Base-by-base conservation (phyloP, 2,113 vertebrate species). In the Saccopteryx bilineata region DNA sequence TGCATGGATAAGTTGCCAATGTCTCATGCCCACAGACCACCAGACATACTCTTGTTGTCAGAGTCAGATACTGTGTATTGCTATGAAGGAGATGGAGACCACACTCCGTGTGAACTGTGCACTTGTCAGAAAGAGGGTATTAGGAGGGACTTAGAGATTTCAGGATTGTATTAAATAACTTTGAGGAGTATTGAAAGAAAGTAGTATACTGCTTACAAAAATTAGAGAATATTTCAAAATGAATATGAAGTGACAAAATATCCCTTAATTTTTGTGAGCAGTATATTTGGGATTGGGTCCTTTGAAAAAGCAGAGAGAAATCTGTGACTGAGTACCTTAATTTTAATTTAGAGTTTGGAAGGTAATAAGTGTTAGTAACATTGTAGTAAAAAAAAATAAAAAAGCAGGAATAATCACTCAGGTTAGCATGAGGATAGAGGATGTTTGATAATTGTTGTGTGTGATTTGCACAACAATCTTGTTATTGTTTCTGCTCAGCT, bases 391-490 rank as follows among this genome's bases (percentile, higher is more conserved):
- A 39, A 39, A 39, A 39, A 39, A 39, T n/a, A 19, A 60, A 82
- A 74, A 87, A 88, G 7, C 4, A 72, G 5, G 8, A 33, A 8
- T 1, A 18, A 74, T 48, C 2, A 6, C 6, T 88, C 0, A 2
- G 0, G 11, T n/a, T 61, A 17, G 8, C 18, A 48, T 0, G 5
- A 46, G 24, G 12, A 31, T 24, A 8, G 15, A 11, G 2, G 13
- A 23, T 39, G 7, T 9, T 63, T 80, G 52, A 23, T 91, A 21
- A 28, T 60, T 21, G n/a, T 19, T 71, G 19, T n/a, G 4, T 39
- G 19, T 54, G 61, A 7, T 48, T 85, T 81, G 2, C 9, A 74
- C 31, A 26, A 18, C 14, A 12, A 26, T 31, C 33, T 75, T 82
- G 3, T 50, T 54, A 31, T 24, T 54, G 31, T 87, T 72, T 69